A percentile compares a stretch with the other conserved stretches of the same genome.
Evolutionary conservation across 53 echinoderm and acorn worm genomes (phyloP).

Genomic region (Paracentrotus lividus): DNA sequence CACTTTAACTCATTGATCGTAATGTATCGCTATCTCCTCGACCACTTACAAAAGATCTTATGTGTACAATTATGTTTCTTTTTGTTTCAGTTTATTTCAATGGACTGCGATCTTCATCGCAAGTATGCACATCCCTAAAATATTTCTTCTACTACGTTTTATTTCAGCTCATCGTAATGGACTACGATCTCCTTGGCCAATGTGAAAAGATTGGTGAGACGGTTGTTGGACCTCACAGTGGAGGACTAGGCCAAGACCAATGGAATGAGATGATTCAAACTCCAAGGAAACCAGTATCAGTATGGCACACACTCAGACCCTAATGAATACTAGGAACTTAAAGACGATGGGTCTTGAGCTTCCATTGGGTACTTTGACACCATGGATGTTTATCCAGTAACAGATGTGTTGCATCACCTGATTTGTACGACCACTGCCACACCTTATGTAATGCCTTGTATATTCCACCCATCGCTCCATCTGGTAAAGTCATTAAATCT

Average conservation of each 20-base stretch:
- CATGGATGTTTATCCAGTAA: neutral
- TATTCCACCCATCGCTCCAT: neutral
- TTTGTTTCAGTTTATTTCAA: too few species aligned
- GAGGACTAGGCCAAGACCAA: slow-evolving; percentile 84
- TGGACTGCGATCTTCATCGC: too few species aligned
- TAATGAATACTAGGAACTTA: neutral
- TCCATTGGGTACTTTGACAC: too few species aligned
- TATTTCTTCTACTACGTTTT: too few species aligned
- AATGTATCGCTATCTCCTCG: too few species aligned
- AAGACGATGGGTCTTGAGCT: neutral
- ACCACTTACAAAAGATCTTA: too few species aligned
- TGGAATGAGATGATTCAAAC: slow-evolving; percentile 95
- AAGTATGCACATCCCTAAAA: too few species aligned
- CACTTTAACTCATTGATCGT: too few species aligned
- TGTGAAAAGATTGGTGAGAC: slow-evolving; percentile 89
- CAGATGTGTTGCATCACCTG: neutral
- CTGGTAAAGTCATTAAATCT: neutral
- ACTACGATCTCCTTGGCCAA: slow-evolving; percentile 94
- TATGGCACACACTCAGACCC: slow-evolving; percentile 91
- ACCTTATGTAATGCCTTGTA: neutral
- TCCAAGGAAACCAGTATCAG: slow-evolving; percentile 86
- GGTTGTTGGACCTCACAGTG: slow-evolving; percentile 76
- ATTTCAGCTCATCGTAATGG: slow-evolving; percentile 85
- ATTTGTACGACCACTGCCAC: neutral
- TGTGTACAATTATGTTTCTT: too few species aligned